A percentile compares a stretch with the other conserved stretches of the same genome.
phyloP scores from a whole-genome alignment of 2,888 invertebrate species.

The Drosophila formosana region DNA sequence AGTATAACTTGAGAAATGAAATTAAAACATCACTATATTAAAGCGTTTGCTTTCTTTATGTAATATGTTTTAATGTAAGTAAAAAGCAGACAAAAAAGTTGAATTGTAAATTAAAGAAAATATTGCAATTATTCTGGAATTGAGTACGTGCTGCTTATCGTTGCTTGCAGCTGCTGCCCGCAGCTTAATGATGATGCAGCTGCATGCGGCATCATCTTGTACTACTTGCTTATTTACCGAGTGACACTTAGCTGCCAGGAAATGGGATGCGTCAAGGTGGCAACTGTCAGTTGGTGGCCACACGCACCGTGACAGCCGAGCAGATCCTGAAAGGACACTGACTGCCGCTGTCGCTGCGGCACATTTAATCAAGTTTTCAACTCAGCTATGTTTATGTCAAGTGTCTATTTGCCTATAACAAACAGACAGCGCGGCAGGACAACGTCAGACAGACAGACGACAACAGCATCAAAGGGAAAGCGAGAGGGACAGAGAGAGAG shows the following conservation, averaged over 20 bases:
- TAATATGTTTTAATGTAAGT: too few species aligned
- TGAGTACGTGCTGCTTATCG: background rate
- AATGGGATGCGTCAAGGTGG: slow-evolving; percentile 68
- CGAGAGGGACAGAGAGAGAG: background rate
- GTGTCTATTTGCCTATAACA: slow-evolving; percentile 81
- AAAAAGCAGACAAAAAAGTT: too few species aligned
- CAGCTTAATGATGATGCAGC: slow-evolving; percentile 54
- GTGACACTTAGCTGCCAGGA: slow-evolving; percentile 57
- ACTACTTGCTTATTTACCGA: slow-evolving; percentile 61
- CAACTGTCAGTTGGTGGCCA: slow-evolving; percentile 71
- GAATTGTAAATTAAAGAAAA: background rate
- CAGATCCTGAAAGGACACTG: slow-evolving; percentile 45
- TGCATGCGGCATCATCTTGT: slow-evolving; percentile 31
- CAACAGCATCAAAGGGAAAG: slow-evolving; percentile 3
- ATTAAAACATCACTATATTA: too few species aligned
- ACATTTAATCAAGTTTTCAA: slow-evolving; percentile 81
- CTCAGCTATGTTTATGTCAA: slow-evolving; percentile 79
- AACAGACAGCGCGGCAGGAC: slow-evolving; percentile 58
- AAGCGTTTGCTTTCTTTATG: too few species aligned
- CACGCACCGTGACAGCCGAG: slow-evolving; percentile 71
- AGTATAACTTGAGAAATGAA: too few species aligned
- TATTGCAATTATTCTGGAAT: too few species aligned
- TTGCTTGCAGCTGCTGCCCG: background rate
- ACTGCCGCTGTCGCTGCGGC: slow-evolving; percentile 57
- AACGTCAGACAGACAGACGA: background rate